These are phyloP conservation scores for Phytoseiulus persimilis DNA, from an alignment of 2,888 invertebrate species.

Conservation along the genomic window DNA sequence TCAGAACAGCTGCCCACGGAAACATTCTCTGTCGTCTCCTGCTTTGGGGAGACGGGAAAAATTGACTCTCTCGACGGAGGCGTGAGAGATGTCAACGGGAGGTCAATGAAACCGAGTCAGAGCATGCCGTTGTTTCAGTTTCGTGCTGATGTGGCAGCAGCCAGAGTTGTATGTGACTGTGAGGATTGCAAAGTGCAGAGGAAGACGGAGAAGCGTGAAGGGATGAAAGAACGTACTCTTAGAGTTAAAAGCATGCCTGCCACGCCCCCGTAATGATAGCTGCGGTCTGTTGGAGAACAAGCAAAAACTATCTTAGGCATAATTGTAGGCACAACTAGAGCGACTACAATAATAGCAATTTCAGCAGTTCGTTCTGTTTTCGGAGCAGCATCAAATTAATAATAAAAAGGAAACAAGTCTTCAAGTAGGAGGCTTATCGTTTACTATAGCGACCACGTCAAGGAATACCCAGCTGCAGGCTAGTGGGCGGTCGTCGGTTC, in stretches of 20 bases:
- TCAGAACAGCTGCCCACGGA: too few species aligned
- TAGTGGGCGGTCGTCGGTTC: not conserved
- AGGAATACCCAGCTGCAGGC: not conserved
- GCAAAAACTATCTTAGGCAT: not conserved
- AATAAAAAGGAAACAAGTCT: not conserved
- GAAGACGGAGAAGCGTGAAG: not conserved
- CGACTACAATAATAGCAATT: not conserved
- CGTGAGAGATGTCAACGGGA: too few species aligned
- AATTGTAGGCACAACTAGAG: not conserved
- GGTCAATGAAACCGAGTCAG: too few species aligned
- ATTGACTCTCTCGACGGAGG: too few species aligned
- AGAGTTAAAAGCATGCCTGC: not conserved
- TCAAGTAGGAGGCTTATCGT: not conserved
- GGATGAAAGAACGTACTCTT: not conserved
- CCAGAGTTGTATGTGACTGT: not conserved
- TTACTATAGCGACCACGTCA: not conserved
- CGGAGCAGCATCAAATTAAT: not conserved
- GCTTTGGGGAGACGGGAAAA: too few species aligned
- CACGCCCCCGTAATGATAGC: not conserved
- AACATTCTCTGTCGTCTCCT: too few species aligned
- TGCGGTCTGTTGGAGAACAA: not conserved
- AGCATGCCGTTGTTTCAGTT: too few species aligned
- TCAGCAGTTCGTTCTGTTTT: not conserved
- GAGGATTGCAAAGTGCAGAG: not conserved
- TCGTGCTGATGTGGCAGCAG: too few species aligned